Percentiles rank a stretch among this genome's conserved stretches.
Conservation (phyloP, 2,888 invertebrate genomes). For the Tryphoninae sp. region DNA sequence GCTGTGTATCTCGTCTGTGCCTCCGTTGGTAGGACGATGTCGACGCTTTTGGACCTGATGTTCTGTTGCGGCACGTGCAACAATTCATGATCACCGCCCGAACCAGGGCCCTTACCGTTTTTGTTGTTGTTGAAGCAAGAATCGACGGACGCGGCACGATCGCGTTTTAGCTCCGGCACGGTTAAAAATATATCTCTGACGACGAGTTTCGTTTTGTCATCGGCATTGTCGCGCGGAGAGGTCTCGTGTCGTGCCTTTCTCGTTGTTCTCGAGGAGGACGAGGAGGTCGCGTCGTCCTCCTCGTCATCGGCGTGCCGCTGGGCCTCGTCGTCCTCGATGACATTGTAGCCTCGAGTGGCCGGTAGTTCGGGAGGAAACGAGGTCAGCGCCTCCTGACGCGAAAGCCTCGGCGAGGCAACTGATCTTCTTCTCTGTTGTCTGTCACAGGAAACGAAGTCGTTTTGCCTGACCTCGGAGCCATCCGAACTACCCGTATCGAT, state of each 20-base stretch:
- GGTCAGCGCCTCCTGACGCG: slow-evolving; percentile 91
- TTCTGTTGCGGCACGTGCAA: slow-evolving; percentile 88
- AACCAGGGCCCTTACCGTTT: slow-evolving; percentile 79
- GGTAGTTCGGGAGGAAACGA: slow-evolving; percentile 81
- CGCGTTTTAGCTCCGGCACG: slow-evolving; percentile 92
- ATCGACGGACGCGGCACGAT: slow-evolving; percentile 93
- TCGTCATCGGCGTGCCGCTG: slow-evolving; percentile 70
- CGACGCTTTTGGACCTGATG: slow-evolving; percentile 91
- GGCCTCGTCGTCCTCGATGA: slow-evolving; percentile 69
- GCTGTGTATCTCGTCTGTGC: slow-evolving; percentile 93
- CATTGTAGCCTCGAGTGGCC: slow-evolving; percentile 54
- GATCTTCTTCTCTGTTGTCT: slow-evolving; percentile 86
- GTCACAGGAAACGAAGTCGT: slow-evolving; percentile 62
- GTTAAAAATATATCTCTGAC: slow-evolving; percentile 90
- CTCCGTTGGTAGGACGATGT: slow-evolving; percentile 93
- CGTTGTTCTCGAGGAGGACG: slow-evolving; percentile 53
- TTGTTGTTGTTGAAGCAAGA: slow-evolving; percentile 92
- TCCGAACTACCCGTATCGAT: slow-evolving; percentile 60
- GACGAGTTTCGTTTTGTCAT: slow-evolving; percentile 74
- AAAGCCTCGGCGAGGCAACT: slow-evolving; percentile 83
- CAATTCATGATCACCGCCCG: slow-evolving; percentile 87
- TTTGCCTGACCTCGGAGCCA: slow-evolving; percentile 66
- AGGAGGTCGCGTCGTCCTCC: slow-evolving; percentile 55
- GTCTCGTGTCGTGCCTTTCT: slow-evolving; percentile 18
- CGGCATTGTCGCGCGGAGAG: slow-evolving; percentile 44